Percentiles rank a stretch among this genome's conserved stretches.
These are phyloP conservation scores for Probaryconus sp. DNA, from an alignment of 1,140 invertebrate species.

Conservation along the genomic window DNA sequence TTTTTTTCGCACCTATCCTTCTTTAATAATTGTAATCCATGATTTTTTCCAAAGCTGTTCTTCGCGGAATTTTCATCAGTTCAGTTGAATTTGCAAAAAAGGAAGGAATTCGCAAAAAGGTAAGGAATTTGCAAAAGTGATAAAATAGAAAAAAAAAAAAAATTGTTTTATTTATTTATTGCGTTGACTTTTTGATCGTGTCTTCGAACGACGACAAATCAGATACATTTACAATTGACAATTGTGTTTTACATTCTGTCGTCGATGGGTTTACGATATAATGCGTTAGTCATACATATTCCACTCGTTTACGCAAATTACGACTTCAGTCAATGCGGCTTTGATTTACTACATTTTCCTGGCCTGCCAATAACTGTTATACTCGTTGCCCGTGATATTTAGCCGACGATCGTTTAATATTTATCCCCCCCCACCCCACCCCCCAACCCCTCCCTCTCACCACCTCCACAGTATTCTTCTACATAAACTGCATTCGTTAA, in stretches of 20 bases:
- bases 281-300: slow-evolving; percentile 35
- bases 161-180: too few relatives aligned
- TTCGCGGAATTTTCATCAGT: too few relatives aligned
- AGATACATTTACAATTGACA: slow-evolving; percentile 7
- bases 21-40: too few relatives aligned
- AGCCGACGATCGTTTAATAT: slow-evolving; percentile 37
- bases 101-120: too few relatives aligned
- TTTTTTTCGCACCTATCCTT: too few relatives aligned
- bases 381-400: slow-evolving; percentile 24
- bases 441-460: too few relatives aligned
- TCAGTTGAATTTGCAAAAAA: too few relatives aligned
- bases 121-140: too few relatives aligned
- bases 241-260: slow-evolving; percentile 36
- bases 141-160: too few relatives aligned
- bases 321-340: slow-evolving; percentile 30
- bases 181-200: background rate
- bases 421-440: slow-evolving; percentile 35
- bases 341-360: slow-evolving; percentile 37
- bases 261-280: slow-evolving; percentile 25
- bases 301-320: slow-evolving; percentile 41
- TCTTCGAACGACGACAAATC: slow-evolving; percentile 3
- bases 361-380: slow-evolving; percentile 48
- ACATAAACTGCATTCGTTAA: slow-evolving; percentile 37
- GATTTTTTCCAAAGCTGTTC: too few relatives aligned
- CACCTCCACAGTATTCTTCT: too few relatives aligned